These are phyloP conservation scores for Gymnoscelis rufifasciata DNA, from an alignment of 2,888 invertebrate species.

Conservation along the genomic window DNA sequence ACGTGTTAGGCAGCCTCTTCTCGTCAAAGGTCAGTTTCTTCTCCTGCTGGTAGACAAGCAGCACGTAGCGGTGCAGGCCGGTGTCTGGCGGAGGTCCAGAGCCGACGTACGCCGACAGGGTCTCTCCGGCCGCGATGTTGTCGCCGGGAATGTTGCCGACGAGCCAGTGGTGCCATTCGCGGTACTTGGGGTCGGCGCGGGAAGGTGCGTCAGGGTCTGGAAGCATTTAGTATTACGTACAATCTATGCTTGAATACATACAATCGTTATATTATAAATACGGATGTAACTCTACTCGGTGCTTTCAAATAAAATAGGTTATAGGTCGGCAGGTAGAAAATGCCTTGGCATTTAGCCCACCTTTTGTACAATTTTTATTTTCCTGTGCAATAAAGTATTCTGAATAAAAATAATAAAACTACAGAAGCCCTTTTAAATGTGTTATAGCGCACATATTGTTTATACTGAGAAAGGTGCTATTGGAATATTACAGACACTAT, in stretches of 20 bases:
- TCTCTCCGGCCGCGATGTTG: conserved; percentile 84
- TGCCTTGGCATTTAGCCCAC: too few relatives aligned
- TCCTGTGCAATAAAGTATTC: too few relatives aligned
- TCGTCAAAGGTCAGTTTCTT: conserved; percentile 78
- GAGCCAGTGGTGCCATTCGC: conserved; percentile 96
- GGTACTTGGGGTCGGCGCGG: conserved; percentile 85
- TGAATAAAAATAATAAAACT: too few relatives aligned
- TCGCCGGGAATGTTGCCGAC: conserved; percentile 85
- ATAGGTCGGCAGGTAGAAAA: too few relatives aligned
- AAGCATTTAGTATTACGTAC: neutral
- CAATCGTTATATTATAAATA: neutral
- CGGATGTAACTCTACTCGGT: too few relatives aligned
- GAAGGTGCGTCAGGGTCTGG: conserved; percentile 95
- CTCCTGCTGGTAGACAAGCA: conserved; percentile 86
- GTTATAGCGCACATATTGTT: too few relatives aligned
- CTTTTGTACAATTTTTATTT: too few relatives aligned
- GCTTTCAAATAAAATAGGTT: too few relatives aligned
- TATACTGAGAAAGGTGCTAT: too few relatives aligned
- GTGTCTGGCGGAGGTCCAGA: conserved; percentile 90
- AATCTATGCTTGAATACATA: neutral
- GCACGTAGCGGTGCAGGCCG: conserved; percentile 89
- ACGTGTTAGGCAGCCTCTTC: conserved; percentile 73
- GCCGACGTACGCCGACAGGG: conserved; percentile 87
- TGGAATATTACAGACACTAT: too few relatives aligned
- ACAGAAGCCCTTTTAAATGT: too few relatives aligned